Conservation (phyloP, 92 coral and sea anemone species). For the Parazoanthus swiftii region DNA sequence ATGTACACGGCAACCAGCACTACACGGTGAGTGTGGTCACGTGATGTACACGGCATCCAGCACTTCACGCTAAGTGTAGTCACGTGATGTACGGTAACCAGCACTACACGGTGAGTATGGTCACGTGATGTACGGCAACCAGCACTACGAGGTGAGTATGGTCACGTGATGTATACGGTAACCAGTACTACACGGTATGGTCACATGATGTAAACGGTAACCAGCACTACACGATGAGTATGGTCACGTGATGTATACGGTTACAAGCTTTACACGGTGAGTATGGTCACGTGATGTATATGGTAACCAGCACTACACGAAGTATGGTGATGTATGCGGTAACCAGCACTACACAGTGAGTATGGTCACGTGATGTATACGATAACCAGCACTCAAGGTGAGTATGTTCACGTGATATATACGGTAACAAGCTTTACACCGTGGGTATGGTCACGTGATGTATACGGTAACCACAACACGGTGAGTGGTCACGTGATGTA, state of each 20-base stretch:
- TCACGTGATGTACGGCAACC: background rate
- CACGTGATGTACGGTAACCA: background rate
- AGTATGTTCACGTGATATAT: background rate
- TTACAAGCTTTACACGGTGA: too few species aligned
- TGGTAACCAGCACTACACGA: background rate
- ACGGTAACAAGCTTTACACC: background rate
- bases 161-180: background rate
- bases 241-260: background rate
- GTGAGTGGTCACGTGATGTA: background rate
- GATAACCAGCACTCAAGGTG: background rate
- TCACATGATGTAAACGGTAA: background rate
- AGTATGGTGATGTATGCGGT: background rate
- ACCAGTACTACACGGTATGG: background rate
- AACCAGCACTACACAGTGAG: background rate
- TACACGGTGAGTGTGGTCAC: too few species aligned
- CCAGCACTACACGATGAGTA: background rate
- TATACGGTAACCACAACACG: background rate
- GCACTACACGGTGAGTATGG: background rate
- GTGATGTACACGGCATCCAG: slow-evolving; percentile 43
- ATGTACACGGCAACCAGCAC: too few species aligned
- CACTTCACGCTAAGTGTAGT: slow-evolving; percentile 63
- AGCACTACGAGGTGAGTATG: background rate
- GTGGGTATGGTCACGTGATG: background rate
- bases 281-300: background rate
- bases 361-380: background rate